Evolutionary conservation across 2,888 invertebrate genomes (phyloP).

Genomic region (Microctonus brassicae): DNA sequence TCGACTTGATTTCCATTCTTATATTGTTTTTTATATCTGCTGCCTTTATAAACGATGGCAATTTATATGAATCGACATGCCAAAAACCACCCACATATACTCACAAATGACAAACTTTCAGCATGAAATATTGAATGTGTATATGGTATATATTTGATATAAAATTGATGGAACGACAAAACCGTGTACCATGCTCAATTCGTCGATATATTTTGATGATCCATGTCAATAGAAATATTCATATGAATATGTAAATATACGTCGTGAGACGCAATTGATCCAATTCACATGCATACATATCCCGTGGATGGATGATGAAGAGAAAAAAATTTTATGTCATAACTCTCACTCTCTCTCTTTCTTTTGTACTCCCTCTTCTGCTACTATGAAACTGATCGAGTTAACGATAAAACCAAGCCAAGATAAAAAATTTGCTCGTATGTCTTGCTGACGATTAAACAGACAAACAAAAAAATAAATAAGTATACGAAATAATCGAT

Average conservation of each 20-base stretch:
- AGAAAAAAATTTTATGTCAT: neutral
- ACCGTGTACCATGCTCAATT: neutral
- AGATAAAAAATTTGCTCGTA: slow-evolving; percentile 10
- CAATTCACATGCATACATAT: neutral
- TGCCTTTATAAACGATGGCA: slow-evolving; percentile 10
- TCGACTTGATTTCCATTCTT: too few species aligned
- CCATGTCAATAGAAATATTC: neutral
- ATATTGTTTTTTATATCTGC: too few species aligned
- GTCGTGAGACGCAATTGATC: neutral
- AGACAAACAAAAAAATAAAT: neutral
- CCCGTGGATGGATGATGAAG: neutral
- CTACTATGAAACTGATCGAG: neutral
- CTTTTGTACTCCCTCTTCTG: neutral
- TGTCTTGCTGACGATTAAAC: slow-evolving; percentile 14
- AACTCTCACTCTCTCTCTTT: neutral
- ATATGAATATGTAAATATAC: neutral
- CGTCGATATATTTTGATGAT: neutral
- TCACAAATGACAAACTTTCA: slow-evolving; percentile 8
- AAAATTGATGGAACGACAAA: neutral
- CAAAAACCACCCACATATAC: neutral
- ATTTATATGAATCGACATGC: slow-evolving; percentile 1
- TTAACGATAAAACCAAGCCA: neutral
- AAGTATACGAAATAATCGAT: neutral
- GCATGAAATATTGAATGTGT: neutral
- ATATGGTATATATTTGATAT: neutral